Conservation (phyloP, 2,888 invertebrate genomes). For the Nomada goodeniana region DNA sequence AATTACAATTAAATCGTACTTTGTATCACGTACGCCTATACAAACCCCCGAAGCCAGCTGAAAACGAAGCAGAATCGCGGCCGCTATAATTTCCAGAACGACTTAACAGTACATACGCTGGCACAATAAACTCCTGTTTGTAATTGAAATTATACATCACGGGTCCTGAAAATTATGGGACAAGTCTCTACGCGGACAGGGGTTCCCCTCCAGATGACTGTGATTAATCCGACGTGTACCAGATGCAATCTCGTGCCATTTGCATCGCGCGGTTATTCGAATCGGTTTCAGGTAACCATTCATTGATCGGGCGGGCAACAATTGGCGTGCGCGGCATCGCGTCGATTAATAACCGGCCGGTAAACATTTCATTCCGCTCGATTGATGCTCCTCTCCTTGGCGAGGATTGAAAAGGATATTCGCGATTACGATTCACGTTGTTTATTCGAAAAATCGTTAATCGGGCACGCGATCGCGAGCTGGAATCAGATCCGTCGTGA, state of each 20-base stretch:
- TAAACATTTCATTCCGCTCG: background rate
- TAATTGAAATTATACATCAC: conserved; percentile 24
- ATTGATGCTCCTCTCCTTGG: background rate
- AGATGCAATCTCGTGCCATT: conserved; percentile 27
- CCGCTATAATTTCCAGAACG: no score
- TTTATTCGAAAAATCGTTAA: conserved; percentile 7
- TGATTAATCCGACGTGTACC: conserved; percentile 6
- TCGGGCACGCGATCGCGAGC: background rate
- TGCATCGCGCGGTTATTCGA: conserved; percentile 7
- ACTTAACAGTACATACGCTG: no score
- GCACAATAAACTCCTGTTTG: background rate
- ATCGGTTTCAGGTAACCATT: conserved; percentile 28
- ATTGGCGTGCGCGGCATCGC: background rate
- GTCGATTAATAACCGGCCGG: conserved; percentile 26
- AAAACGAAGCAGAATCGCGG: no score
- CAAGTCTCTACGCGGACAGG: background rate
- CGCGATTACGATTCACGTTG: background rate
- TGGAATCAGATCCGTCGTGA: background rate
- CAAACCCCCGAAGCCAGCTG: no score
- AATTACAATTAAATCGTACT: no score
- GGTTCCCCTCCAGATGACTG: background rate
- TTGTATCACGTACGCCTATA: no score
- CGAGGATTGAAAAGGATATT: background rate
- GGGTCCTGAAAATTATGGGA: conserved; percentile 9
- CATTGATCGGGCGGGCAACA: conserved; percentile 8